Percentiles rank a stretch among this genome's conserved stretches.
phyloP scores from a whole-genome alignment of 1,140 invertebrate species.

The Drosophila bocki region DNA sequence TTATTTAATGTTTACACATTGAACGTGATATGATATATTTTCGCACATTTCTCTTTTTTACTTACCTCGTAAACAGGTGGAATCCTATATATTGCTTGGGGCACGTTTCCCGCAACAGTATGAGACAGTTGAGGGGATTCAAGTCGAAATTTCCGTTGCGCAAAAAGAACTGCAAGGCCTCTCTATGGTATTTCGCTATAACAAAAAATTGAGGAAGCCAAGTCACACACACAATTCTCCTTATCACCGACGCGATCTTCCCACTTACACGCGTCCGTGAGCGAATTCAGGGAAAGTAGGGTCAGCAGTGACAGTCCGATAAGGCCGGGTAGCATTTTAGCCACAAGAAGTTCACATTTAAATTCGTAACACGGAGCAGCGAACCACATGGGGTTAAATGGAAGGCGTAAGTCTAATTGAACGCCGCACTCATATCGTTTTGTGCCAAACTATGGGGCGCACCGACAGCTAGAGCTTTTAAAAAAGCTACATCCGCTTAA shows the following conservation, averaged over 20 bases:
- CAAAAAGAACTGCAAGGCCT: conserved; percentile 64
- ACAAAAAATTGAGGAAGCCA: conserved; percentile 14
- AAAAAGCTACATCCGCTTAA: conserved; percentile 49
- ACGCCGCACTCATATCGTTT: conserved; percentile 54
- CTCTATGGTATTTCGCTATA: conserved; percentile 53
- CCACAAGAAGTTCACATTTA: conserved; percentile 28
- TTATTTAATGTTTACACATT: background rate
- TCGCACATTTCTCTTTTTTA: background rate
- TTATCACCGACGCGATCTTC: conserved; percentile 25
- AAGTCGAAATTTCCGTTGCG: conserved; percentile 75
- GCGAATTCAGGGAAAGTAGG: conserved; percentile 60
- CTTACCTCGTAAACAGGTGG: conserved; percentile 72
- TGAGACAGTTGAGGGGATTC: conserved; percentile 73
- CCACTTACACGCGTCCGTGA: conserved; percentile 57
- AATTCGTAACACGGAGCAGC: conserved; percentile 29
- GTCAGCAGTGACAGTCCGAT: conserved; percentile 30
- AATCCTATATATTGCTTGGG: conserved; percentile 62
- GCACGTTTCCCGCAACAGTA: conserved; percentile 61
- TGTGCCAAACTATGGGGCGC: conserved; percentile 33
- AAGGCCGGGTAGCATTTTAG: conserved; percentile 31
- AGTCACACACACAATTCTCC: conserved; percentile 21
- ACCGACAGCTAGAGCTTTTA: conserved; percentile 27
- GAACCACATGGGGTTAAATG: conserved; percentile 44
- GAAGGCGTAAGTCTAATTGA: conserved; percentile 59
- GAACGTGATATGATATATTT: background rate